Evolutionary conservation across 1,140 invertebrate genomes (phyloP), one percentile per base, ranked within the genome.

Genomic region (Bombus balteatus): DNA sequence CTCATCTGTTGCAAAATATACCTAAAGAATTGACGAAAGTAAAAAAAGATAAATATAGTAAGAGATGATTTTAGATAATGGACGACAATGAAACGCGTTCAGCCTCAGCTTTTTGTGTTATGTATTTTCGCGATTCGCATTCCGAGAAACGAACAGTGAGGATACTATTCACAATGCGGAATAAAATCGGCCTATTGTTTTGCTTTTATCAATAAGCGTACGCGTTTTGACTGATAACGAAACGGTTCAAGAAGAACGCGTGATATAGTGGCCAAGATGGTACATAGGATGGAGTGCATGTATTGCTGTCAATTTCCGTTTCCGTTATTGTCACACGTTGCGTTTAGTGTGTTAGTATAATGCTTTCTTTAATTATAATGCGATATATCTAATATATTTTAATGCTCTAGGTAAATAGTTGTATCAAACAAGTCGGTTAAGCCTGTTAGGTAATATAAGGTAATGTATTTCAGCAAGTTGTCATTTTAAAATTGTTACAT

Each of bases 1-100:
- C 90, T 89, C 92, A 93, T 93, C 59, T 91, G 90, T 68, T 87
- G 85, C 37, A 93, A 80, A n/a, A 93, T 93, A 73, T 89, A 90
- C 74, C 92, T 93, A n/a, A 77, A 72, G 66, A 83, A 70, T 43
- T 37, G 12, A 34, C 32, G 15, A 9, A 22, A 74, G 47, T 18
- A 28, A 81, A 71, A 18, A 41, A 37, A 66, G 32, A 43, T 37
- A 13, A 4, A 32, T 12, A 9, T 3, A 59, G n/a, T 62, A 4
- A 25, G 10, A 53, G 47, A 72, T 41, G 59, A 70, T 41, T 78
- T 78, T 32, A 78, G 75, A 78, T 65, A 77, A 65, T 25, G 9
- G 37, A 34, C 22, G 53, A 77, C 53, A 43, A 83, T 76, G 65
- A 70, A 62, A 37, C n/a, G 57, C 25, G 66, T 72, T 71, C 22